A percentile compares a stretch with the other conserved stretches of the same genome.
Evolutionary conservation across 2,113 vertebrate species (phyloP).

Genomic region (Oryzias melastigma): DNA sequence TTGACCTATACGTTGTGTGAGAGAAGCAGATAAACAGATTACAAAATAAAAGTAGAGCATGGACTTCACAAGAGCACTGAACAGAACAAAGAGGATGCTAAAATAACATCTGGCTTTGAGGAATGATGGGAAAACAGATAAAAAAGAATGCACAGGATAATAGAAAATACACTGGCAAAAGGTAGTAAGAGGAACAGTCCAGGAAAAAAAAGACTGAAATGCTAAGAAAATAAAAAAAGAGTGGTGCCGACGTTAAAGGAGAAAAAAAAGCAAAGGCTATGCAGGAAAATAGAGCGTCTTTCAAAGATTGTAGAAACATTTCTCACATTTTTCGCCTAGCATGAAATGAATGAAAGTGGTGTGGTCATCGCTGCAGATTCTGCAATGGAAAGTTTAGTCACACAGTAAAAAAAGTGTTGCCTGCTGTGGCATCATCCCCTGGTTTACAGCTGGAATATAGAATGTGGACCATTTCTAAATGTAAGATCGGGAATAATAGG

Average conservation of each 20-base stretch:
- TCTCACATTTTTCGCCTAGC: too few relatives aligned
- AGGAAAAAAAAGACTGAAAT: background rate
- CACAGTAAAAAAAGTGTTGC: too few relatives aligned
- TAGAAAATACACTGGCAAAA: constrained; percentile 7
- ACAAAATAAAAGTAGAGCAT: constrained; percentile 17
- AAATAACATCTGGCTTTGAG: constrained; percentile 35
- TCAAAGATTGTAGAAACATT: too few relatives aligned
- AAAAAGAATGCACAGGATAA: constrained; percentile 25
- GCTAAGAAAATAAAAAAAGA: background rate
- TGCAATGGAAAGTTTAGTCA: too few relatives aligned
- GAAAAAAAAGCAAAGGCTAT: background rate
- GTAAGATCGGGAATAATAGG: too few relatives aligned
- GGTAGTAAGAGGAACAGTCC: background rate
- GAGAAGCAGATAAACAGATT: constrained; percentile 21
- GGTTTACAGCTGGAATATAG: too few relatives aligned
- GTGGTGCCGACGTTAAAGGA: background rate
- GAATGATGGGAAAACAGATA: background rate
- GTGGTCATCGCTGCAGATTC: too few relatives aligned
- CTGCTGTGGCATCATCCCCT: too few relatives aligned
- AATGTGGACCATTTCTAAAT: too few relatives aligned
- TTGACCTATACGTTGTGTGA: background rate
- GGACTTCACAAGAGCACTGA: constrained; percentile 30
- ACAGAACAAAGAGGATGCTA: constrained; percentile 14
- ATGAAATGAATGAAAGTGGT: too few relatives aligned
- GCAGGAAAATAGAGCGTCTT: too few relatives aligned